phyloP scores from a whole-genome alignment of 2,888 invertebrate species.

The Callosobruchus maculatus region DNA sequence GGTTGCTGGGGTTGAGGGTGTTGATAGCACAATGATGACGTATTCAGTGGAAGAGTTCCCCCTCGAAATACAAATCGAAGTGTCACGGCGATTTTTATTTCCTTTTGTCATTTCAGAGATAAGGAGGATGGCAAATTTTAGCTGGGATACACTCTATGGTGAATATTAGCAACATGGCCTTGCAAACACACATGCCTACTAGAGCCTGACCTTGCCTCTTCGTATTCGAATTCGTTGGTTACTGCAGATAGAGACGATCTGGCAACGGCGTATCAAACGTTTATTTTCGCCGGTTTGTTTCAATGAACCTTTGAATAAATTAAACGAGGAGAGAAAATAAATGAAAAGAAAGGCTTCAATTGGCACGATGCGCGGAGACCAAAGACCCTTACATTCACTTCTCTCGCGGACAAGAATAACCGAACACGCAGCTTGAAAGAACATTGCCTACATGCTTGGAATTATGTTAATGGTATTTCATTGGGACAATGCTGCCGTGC shows the following conservation, averaged over 20 bases:
- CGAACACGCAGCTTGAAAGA: conserved; percentile 31
- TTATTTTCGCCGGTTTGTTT: conserved; percentile 34
- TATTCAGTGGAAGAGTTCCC: no score
- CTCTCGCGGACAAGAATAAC: conserved; percentile 27
- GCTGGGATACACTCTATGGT: no score
- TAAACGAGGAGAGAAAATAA: conserved; percentile 21
- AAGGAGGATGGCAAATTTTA: no score
- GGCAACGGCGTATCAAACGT: conserved; percentile 4
- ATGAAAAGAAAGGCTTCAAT: conserved; percentile 31
- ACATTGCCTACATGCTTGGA: conserved; percentile 37
- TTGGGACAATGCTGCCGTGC: background rate
- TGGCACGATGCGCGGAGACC: conserved; percentile 35
- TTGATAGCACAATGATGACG: no score
- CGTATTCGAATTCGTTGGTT: no score
- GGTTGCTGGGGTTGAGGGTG: no score
- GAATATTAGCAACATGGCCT: no score
- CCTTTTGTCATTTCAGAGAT: no score
- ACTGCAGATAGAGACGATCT: background rate
- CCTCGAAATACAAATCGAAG: no score
- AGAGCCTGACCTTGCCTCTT: no score
- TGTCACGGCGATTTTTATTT: no score
- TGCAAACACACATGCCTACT: no score
- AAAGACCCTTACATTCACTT: conserved; percentile 34
- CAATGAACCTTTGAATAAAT: conserved; percentile 45
- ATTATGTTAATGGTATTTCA: conserved; percentile 33